Evolutionary conservation across 2,888 invertebrate genomes (phyloP), one percentile per base, ranked within the genome.

Genomic region (Gymnocheta viridis): DNA sequence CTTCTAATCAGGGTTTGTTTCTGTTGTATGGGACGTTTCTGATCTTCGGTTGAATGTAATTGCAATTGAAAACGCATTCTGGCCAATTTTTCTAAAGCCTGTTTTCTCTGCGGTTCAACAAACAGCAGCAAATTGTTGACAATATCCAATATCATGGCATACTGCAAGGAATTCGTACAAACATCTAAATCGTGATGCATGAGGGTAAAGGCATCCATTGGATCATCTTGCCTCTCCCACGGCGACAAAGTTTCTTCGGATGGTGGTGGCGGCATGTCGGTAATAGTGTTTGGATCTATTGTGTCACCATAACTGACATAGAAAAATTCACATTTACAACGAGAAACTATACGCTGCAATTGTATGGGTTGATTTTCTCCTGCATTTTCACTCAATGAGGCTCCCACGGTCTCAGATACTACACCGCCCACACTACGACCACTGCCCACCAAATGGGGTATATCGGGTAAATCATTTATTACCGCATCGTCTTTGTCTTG

Each of bases 121-220:
- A 98, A 98, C 0, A 99, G 93, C 70, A 99, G 93, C 35, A 99
- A 94, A 93, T 99, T 99, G 93, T 99, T 99, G 3, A 99, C 97
- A 87, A 99, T 96, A 92, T 99, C 99, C 88, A 99, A 93, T 47
- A 99, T 95, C 98, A 99, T 99, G 2, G 96, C 97, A 92, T 99
- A 99, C 95, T 98, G 94, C 86, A 97, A 90, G 0, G 98, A 98
- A 93, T 98, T 99, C 51, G 98, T 98, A 93, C 97, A 98, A n/a
- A 98, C 98, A 90, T 99, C 98, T 41, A 99, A 94, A 93, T 99
- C 99, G 91, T 99, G 98, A 93, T 99, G 99, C 95, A 99, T 98
- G 64, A 99, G 93, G 0, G 98, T 99, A 91, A 99, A 98, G 2
- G 98, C 98, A 93, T 99, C 99, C 58, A 98, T 98, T 1, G 98